phyloP scores from a whole-genome alignment of 2,113 vertebrate genomes.

The Paralichthys olivaceus region DNA sequence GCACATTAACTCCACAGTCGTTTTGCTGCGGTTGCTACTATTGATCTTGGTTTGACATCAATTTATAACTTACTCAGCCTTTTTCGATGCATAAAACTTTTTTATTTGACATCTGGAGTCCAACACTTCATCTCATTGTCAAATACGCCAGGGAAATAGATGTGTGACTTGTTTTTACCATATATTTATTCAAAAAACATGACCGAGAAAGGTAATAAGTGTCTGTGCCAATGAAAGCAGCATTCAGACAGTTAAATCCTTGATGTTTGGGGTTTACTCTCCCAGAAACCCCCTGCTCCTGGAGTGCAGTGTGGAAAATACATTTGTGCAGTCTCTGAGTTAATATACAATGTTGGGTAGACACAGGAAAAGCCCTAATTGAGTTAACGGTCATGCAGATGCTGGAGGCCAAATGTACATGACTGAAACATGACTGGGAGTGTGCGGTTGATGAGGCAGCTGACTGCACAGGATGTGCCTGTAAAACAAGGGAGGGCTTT shows the following conservation, averaged over 20 bases:
- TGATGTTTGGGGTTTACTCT: background rate
- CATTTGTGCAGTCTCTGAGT: background rate
- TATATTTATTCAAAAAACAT: background rate
- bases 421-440: slow-evolving; percentile 47
- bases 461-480: slow-evolving; percentile 74
- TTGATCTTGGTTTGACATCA: slow-evolving; percentile 36
- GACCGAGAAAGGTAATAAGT: too few relatives aligned
- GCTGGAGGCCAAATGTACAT: slow-evolving; percentile 52
- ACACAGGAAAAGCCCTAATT: slow-evolving; percentile 45
- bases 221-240: background rate
- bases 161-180: background rate
- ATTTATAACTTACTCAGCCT: slow-evolving; percentile 4
- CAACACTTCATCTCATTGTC: background rate
- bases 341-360: background rate
- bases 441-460: slow-evolving; percentile 67
- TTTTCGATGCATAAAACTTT: background rate
- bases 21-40: slow-evolving; percentile 17
- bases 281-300: background rate
- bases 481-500: slow-evolving; percentile 71
- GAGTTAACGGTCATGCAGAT: slow-evolving; percentile 14
- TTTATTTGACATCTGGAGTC: background rate
- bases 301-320: background rate
- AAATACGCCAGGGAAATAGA: background rate
- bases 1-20: slow-evolving; percentile 26
- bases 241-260: background rate